Conservation (phyloP, 2,113 vertebrate genomes). For the Poecile atricapillus region DNA sequence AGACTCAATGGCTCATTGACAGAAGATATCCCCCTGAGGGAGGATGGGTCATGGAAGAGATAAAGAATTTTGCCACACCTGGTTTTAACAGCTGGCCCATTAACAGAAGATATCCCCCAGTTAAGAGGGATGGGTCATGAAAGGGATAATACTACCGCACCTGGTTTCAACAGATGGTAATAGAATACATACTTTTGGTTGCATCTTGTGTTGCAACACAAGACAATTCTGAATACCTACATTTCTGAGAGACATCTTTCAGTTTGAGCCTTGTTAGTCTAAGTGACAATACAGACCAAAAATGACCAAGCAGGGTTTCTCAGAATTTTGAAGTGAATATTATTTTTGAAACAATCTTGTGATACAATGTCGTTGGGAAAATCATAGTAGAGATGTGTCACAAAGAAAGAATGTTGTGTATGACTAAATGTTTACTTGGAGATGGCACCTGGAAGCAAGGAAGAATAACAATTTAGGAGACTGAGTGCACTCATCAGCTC, state of each 20-base stretch:
- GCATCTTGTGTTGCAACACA: too few species aligned
- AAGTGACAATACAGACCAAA: neutral
- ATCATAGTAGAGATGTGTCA: neutral
- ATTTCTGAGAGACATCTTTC: neutral
- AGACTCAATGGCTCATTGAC: too few species aligned
- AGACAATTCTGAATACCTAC: neutral
- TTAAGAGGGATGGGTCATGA: too few species aligned
- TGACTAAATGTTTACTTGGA: neutral
- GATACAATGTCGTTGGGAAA: neutral
- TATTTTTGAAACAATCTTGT: neutral
- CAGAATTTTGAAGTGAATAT: neutral
- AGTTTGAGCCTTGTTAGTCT: neutral
- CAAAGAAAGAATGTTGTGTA: neutral
- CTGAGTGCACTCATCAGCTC: neutral
- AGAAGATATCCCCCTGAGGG: too few species aligned
- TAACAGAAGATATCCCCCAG: too few species aligned
- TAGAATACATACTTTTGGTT: too few species aligned
- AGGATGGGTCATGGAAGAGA: too few species aligned
- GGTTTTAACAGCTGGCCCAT: too few species aligned
- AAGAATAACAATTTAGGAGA: neutral
- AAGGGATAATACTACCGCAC: too few species aligned
- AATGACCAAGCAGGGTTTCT: neutral
- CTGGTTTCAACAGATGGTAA: too few species aligned
- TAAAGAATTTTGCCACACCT: too few species aligned
- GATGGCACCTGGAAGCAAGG: neutral